Base-by-base conservation (phyloP, 1,140 invertebrate species). In the Conus betulinus region DNA sequence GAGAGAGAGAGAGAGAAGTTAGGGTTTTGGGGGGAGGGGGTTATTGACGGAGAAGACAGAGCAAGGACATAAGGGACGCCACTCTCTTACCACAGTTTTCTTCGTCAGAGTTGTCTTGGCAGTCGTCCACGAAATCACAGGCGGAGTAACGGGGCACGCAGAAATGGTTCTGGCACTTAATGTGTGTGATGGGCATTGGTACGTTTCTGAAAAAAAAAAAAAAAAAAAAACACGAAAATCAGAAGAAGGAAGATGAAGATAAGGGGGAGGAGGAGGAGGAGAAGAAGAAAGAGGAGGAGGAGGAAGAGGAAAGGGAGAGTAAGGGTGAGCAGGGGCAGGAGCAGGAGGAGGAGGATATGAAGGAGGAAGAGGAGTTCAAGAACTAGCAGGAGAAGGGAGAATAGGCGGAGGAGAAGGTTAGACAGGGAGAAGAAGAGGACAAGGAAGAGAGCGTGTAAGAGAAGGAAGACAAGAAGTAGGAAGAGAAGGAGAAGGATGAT, bases 131-230 rank as follows among this genome's bases (percentile, higher is more conserved):
- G 81, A 92, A 93, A 87, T 94, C 90, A 87, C 93, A 94, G 39
- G 86, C 51, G 23, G 71, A 67, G 83, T 91, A 88, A 51, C 90
- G 89, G 67, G 92, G 92, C 53, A 93, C 87, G 88, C 93, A 94
- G 52, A 91, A 89, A 79, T 93, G 89, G 76, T 94, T 94, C 39
- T 89, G 67, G 87, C 93, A 94, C 87, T 94, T 39, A 3, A 39
- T 39, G 90, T 96, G 95, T 0, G 94, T 93, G 5, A 5, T 27
- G 93, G 85, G 87, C 95, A 95, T 25, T 88, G 85, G 87, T 93
- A 94, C 6, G 93, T 93, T 76, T 94, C 94, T 95, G 91, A 78
- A 89, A 74, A 23, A 74, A 25, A 74, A 74, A 74, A 20, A 71
- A 71, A 71, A 20, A 71, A 20, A 71, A 20, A 7, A 71, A 7